Evolutionary conservation across 2,888 invertebrate genomes (phyloP), one percentile per base, ranked within the genome.

Genomic region (Heteropelma amictum): DNA sequence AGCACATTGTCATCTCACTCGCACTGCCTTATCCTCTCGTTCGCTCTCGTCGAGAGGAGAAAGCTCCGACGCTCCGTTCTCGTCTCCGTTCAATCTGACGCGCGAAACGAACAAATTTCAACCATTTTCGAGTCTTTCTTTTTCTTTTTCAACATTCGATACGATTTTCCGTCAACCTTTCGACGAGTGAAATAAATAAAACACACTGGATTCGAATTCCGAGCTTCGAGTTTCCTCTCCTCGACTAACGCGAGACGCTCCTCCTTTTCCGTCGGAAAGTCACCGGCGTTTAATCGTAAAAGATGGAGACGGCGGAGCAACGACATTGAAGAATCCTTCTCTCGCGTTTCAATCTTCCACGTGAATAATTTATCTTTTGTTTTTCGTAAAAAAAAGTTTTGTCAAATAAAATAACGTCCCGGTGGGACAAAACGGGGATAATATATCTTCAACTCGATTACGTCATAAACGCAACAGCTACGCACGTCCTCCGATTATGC

Each of bases 401-500:
- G 17, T 64, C 23, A 74, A 47, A 65, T 65, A 65, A 65, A 70
- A 70, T 30, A 65, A 60, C 53, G 74, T 60, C 33, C 23, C 17
- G 4, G 54, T 51, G 33, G 54, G 58, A 38, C 28, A 17, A 60
- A 60, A 64, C 51, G 64, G 53, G 60, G 30, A 67, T 53, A 60
- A 47, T 38, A 38, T 40, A 28, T 10, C 17, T 14, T 26, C 23
- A 23, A 14, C 17, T 56, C 30, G 12, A 42, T 61, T 69, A 74
- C 69, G 60, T 70, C 45, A 70, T 14, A 26, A n/a, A 73, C 54
- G 63, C 49, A 65, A 60, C 40, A 21, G 28, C 30, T 33, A 49
- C 58, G 60, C 61, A 60, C 54, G 58, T 58, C 61, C n/a, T n/a
- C n/a, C 75, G 71, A 67, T 56, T 53, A 61, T 65, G 70, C 74